Percentiles rank a stretch among this genome's conserved stretches.
phyloP scores from a whole-genome alignment of 2,888 invertebrate species.

The Onchidella celtica region DNA sequence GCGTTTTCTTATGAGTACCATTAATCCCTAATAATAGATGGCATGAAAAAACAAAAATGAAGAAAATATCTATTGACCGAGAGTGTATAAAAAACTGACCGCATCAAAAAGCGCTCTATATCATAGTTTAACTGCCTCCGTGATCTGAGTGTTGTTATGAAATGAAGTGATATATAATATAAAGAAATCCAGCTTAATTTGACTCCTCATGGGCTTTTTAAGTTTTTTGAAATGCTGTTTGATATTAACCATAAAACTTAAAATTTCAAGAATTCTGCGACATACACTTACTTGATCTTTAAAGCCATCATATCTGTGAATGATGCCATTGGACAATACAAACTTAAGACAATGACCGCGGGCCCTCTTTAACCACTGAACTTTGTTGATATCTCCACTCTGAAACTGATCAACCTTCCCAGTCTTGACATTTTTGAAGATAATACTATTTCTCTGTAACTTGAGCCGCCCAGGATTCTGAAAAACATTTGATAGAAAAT shows the following conservation, averaged over 20 bases:
- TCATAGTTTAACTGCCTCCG: no score
- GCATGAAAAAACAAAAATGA: no score
- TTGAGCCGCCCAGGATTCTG: slow-evolving; percentile 95
- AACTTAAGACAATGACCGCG: slow-evolving; percentile 94
- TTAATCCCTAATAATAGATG: no score
- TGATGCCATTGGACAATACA: slow-evolving; percentile 92
- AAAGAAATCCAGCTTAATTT: no score
- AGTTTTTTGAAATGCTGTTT: not conserved
- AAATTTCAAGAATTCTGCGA: not conserved
- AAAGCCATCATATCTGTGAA: slow-evolving; percentile 96
- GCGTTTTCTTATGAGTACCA: no score
- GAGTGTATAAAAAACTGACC: no score
- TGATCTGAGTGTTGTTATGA: no score
- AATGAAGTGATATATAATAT: no score
- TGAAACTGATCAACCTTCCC: slow-evolving; percentile 96
- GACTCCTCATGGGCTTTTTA: no score
- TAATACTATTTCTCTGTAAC: slow-evolving; percentile 92
- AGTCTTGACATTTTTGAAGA: slow-evolving; percentile 97
- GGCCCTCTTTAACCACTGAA: slow-evolving; percentile 95
- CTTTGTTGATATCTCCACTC: slow-evolving; percentile 91
- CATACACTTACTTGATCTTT: slow-evolving; percentile 86
- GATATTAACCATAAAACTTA: not conserved
- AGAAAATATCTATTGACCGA: no score
- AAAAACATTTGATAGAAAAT: slow-evolving; percentile 70
- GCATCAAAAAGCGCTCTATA: no score